Percentiles rank a stretch among this genome's conserved stretches.
Conservation (phyloP, 64 coral and sea anemone genomes). For the Porites lutea region DNA sequence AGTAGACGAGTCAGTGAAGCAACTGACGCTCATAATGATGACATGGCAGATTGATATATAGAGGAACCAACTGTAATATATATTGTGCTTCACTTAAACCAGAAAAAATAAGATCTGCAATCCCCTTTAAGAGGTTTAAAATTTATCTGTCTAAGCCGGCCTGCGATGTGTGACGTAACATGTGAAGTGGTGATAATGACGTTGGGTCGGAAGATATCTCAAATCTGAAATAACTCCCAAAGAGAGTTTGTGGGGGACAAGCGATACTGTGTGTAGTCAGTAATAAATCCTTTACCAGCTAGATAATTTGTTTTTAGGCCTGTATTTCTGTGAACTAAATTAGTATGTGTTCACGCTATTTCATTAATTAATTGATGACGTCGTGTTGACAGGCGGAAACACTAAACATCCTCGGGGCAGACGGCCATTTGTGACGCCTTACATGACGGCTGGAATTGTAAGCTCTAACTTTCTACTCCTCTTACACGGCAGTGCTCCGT, state of each 20-base stretch:
- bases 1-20: no score
- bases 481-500: background rate
- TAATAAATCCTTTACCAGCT: background rate
- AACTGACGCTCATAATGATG: no score
- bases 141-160: conserved; percentile 14
- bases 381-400: conserved; percentile 56
- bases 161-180: background rate
- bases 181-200: background rate
- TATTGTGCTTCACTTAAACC: background rate
- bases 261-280: background rate
- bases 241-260: background rate
- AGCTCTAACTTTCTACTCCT: background rate
- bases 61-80: background rate
- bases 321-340: conserved; percentile 30
- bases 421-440: conserved; percentile 50
- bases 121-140: conserved; percentile 17
- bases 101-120: background rate
- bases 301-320: background rate
- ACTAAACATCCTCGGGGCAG: conserved; percentile 38
- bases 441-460: conserved; percentile 7
- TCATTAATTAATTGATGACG: conserved; percentile 59
- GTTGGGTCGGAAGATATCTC: background rate
- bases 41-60: no score
- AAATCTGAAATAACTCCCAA: background rate
- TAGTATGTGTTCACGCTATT: background rate